phyloP scores from a whole-genome alignment of 2,888 invertebrate genomes.

The Morpho achilles region DNA sequence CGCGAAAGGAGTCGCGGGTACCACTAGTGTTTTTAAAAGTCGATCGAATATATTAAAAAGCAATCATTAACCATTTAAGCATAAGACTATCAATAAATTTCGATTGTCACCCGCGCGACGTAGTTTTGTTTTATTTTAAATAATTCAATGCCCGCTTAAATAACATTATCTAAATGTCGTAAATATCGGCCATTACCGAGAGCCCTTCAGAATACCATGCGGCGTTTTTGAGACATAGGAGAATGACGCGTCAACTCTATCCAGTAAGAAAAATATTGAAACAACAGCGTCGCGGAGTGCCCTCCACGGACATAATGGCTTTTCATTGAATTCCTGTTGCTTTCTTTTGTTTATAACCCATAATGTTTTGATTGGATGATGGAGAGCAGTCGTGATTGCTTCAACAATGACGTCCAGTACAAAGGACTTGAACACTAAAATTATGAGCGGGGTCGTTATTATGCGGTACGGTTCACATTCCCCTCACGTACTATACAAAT shows the following conservation, averaged over 20 bases:
- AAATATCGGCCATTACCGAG: conserved; percentile 75
- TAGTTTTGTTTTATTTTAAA: conserved; percentile 44
- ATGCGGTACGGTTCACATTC: conserved; percentile 59
- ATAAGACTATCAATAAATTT: conserved; percentile 13
- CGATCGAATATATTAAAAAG: neutral
- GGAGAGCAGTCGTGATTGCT: conserved; percentile 75
- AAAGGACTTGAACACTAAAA: conserved; percentile 70
- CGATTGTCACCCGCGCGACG: conserved; percentile 39
- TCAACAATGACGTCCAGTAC: conserved; percentile 72
- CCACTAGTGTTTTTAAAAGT: neutral
- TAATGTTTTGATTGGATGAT: conserved; percentile 77
- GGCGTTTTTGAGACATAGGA: conserved; percentile 66
- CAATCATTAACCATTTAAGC: neutral
- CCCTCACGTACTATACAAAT: conserved; percentile 57
- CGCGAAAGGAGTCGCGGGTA: neutral
- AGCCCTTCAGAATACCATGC: conserved; percentile 72
- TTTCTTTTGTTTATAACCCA: conserved; percentile 78
- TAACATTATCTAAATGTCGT: conserved; percentile 73
- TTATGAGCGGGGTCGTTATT: conserved; percentile 67
- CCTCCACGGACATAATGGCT: conserved; percentile 74
- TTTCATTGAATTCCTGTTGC: conserved; percentile 76
- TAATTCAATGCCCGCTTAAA: conserved; percentile 64
- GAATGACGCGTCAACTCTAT: conserved; percentile 73
- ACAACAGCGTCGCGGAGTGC: conserved; percentile 67
- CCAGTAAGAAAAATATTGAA: conserved; percentile 77